A percentile compares a stretch with the other conserved stretches of the same genome.
phyloP scores from a whole-genome alignment of 2,797 vertebrate genomes.

The Echeneis naucrates region DNA sequence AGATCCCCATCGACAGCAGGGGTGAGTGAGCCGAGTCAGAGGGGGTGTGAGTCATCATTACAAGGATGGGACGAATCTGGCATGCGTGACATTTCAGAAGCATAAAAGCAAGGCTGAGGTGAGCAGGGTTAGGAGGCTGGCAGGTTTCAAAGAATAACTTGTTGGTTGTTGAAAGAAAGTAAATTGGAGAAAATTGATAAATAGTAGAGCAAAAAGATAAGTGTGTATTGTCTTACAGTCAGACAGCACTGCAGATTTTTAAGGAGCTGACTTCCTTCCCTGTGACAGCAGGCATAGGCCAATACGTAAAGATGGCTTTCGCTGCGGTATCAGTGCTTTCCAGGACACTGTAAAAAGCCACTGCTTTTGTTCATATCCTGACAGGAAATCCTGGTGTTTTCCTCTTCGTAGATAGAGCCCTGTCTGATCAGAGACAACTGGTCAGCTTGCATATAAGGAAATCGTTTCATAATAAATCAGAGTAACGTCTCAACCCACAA shows the following conservation, averaged over 20 bases:
- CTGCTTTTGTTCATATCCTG: slow-evolving; percentile 8
- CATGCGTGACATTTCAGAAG: slow-evolving; percentile 47
- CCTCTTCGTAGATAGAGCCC: background rate
- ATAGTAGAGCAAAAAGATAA: background rate
- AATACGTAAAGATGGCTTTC: slow-evolving; percentile 16
- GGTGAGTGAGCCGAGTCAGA: slow-evolving; percentile 20
- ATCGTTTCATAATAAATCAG: background rate
- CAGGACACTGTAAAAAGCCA: background rate
- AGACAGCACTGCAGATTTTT: slow-evolving; percentile 7
- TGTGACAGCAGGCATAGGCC: slow-evolving; percentile 19
- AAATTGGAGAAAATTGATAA: background rate
- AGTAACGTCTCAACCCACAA: too few relatives aligned
- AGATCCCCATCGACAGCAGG: slow-evolving; percentile 25
- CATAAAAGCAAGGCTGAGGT: slow-evolving; percentile 6
- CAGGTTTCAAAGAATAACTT: slow-evolving; percentile 20
- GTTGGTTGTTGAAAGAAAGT: slow-evolving; percentile 4
- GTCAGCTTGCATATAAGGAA: background rate
- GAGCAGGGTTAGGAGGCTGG: background rate
- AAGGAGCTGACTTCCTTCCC: slow-evolving; percentile 16
- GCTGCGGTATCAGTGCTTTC: background rate
- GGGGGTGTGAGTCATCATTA: slow-evolving; percentile 43
- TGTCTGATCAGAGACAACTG: background rate
- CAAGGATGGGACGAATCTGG: slow-evolving; percentile 12
- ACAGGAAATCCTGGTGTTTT: background rate
- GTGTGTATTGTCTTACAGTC: slow-evolving; percentile 5